Evolutionary conservation across 2,113 vertebrate genomes (phyloP).

Genomic region (Proteles cristata): DNA sequence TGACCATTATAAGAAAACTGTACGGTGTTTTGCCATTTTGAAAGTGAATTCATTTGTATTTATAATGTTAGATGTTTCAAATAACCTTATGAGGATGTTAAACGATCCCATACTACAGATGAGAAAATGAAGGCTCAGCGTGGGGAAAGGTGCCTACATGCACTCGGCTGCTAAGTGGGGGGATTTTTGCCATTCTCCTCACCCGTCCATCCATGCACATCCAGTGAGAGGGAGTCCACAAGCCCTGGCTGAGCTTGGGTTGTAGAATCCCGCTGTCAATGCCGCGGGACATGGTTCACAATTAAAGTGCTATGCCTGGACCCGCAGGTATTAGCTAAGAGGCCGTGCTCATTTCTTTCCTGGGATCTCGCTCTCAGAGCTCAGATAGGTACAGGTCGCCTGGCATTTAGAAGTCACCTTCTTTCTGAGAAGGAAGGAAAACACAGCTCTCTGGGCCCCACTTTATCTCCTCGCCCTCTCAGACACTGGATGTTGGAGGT

Average conservation of each 20-base stretch:
- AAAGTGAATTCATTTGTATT: not conserved
- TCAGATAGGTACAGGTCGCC: not conserved
- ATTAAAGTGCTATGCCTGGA: not conserved
- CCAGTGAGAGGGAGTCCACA: not conserved
- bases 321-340: not conserved
- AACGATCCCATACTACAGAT: not conserved
- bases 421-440: not conserved
- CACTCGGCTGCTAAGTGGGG: not conserved
- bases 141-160: not conserved
- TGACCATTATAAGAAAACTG: not conserved
- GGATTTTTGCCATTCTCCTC: not conserved
- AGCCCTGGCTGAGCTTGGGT: not conserved
- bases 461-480: not conserved
- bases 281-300: not conserved
- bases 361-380: not conserved
- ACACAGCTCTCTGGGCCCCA: not conserved
- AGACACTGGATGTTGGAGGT: not conserved
- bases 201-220: fast-evolving
- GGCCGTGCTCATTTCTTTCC: not conserved
- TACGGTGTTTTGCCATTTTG: not conserved
- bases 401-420: not conserved
- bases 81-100: not conserved
- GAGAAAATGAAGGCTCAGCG: not conserved
- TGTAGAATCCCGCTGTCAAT: too few species aligned
- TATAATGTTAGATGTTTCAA: not conserved